Base-by-base conservation (phyloP, 2,888 invertebrate genomes). In the Callinectes sapidus region DNA sequence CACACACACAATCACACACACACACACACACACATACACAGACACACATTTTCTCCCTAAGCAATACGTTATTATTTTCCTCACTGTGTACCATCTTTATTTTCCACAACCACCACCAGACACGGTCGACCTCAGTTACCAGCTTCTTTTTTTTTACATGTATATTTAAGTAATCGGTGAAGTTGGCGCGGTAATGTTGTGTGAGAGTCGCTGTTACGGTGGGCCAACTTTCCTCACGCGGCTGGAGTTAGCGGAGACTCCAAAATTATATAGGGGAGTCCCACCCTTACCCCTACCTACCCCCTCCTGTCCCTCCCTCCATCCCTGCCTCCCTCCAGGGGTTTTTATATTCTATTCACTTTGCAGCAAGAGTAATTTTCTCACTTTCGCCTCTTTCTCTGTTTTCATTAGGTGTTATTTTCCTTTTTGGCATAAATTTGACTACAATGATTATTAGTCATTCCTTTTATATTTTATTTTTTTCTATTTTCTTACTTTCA, bases 1-100 rank as follows among this genome's bases (percentile, higher is more conserved):
- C 71, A 71, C 71, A 71, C 71, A 71, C 71, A 71, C 71, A 71
- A 39, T 8, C 86, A 86, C 86, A 86, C 86, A 86, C 86, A 86
- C 86, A 86, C 86, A 86, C 86, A 86, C 86, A 86, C 39, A 86
- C 86, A 86, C 86, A 86, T 39, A 86, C 86, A 86, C 86, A 86
- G 39, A 86, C 86, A 42, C 35, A 35, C 86, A 35, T 18, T 28
- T 39, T 23, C 28, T 86, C n/a, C 28, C 13, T 16, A 35, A 23
- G 14, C n/a, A 23, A 23, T 6, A 16, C 39, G 1, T 39, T 39
- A 71, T 23, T n/a, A 71, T 71, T n/a, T 23, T n/a, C n/a, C 28
- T 71, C 23, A 71, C 71, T 28, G 23, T n/a, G 18, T 0, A 2
- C 2, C n/a, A n/a, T n/a, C 23, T 71, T 23, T 35, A 14, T 86